A percentile compares a stretch with the other conserved stretches of the same genome.
Conservation (phyloP, 2,113 vertebrate species). For the Phodopus roborovskii region DNA sequence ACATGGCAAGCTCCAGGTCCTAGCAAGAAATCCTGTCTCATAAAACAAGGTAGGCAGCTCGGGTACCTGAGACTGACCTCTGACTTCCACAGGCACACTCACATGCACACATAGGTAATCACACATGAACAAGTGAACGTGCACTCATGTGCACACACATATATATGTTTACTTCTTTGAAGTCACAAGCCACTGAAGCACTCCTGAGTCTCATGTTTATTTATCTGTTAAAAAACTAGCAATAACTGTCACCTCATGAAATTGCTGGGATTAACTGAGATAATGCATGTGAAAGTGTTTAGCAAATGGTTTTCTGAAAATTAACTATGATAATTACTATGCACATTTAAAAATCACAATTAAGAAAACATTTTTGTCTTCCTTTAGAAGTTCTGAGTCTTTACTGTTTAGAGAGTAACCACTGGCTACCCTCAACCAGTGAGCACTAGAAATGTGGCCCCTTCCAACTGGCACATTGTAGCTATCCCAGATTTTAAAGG, state of each 20-base stretch:
- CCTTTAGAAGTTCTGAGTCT: not conserved
- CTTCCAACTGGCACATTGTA: too few relatives aligned
- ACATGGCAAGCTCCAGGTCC: not conserved
- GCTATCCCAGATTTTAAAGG: not conserved
- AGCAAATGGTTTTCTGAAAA: not conserved
- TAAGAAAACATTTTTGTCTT: not conserved
- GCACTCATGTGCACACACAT: not conserved
- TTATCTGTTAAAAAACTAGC: constrained; percentile 18
- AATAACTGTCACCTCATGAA: constrained; percentile 8
- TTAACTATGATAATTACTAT: constrained; percentile 1
- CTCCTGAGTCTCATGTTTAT: constrained; percentile 31
- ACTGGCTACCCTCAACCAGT: not conserved
- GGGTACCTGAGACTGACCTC: not conserved
- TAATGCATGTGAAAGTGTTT: not conserved
- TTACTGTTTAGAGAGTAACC: not conserved
- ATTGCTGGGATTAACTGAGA: constrained; percentile 30
- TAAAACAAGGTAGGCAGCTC: not conserved
- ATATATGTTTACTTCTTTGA: not conserved
- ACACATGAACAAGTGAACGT: not conserved
- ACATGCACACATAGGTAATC: too few relatives aligned
- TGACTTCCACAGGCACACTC: not conserved
- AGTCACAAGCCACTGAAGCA: not conserved
- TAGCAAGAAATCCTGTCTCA: not conserved
- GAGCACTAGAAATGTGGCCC: not conserved
- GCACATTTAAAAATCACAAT: not conserved